Conservation (phyloP, 2,113 vertebrate genomes). For the Tichodroma muraria region DNA sequence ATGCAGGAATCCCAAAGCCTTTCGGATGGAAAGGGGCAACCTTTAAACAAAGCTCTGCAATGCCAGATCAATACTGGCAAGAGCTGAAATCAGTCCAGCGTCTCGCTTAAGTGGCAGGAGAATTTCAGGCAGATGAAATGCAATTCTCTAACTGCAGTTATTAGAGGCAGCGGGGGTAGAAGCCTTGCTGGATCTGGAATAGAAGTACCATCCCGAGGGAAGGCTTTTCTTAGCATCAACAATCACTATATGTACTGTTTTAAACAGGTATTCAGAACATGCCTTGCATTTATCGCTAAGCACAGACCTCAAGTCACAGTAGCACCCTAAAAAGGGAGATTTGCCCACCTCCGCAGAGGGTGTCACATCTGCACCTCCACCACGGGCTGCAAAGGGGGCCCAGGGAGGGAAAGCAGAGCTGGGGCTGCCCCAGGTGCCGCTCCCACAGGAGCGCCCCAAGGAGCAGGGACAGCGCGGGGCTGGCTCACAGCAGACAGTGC, state of each 20-base stretch:
- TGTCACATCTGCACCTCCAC: not conserved
- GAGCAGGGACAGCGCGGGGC: not conserved
- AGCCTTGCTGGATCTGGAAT: slow-evolving; percentile 1
- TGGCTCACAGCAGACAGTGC: slow-evolving; percentile 3
- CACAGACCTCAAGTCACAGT: not conserved
- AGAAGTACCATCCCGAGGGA: slow-evolving; percentile 22
- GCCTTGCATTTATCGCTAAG: not conserved
- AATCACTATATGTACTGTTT: not conserved
- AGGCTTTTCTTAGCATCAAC: slow-evolving; percentile 42
- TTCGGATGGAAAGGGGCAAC: not conserved
- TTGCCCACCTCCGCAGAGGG: not conserved
- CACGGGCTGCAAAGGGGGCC: not conserved
- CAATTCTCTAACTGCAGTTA: slow-evolving; percentile 15
- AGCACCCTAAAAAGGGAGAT: not conserved
- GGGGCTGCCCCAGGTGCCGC: not conserved
- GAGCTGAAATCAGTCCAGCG: not conserved
- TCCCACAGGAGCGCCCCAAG: not conserved
- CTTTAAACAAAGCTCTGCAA: not conserved
- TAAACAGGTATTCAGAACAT: not conserved
- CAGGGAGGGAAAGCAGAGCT: not conserved
- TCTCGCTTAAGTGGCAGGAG: not conserved
- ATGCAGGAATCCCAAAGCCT: not conserved
- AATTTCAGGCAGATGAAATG: slow-evolving; percentile 33
- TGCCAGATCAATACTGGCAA: not conserved
- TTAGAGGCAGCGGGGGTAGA: slow-evolving; percentile 6